phyloP scores from a whole-genome alignment of 2,113 vertebrate genomes.

The Lepidothrix coronata region DNA sequence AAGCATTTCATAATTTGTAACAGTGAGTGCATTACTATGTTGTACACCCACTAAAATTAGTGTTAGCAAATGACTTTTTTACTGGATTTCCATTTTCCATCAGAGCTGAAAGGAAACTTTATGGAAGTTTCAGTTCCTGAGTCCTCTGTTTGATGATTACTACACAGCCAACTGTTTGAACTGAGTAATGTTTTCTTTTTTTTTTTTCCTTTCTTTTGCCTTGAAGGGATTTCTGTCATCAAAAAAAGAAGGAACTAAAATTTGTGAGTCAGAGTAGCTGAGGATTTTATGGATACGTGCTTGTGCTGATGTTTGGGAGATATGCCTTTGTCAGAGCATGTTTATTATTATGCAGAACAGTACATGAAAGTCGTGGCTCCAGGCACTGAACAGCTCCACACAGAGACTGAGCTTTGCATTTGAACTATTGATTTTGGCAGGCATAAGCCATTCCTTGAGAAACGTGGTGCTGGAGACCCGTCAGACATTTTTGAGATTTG shows the following conservation, averaged over 20 bases:
- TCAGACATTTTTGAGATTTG: not conserved
- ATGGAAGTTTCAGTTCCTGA: not conserved
- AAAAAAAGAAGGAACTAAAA: not conserved
- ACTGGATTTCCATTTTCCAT: not conserved
- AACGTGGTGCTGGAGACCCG: not conserved
- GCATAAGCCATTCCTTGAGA: not conserved
- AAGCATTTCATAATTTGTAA: not conserved
- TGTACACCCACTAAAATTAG: not conserved
- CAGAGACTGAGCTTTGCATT: not conserved
- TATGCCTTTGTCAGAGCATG: not conserved
- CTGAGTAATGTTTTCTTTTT: not conserved
- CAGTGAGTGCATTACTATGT: not conserved
- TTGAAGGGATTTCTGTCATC: not conserved
- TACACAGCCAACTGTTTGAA: not conserved
- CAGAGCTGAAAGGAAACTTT: slow-evolving; percentile 3
- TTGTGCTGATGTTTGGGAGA: not conserved
- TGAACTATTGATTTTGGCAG: not conserved
- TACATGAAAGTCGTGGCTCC: slow-evolving; percentile 1
- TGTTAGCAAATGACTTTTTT: not conserved
- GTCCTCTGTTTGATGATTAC: not conserved
- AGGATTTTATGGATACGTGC: not conserved
- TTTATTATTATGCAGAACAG: not conserved
- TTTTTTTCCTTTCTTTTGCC: not conserved
- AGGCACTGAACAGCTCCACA: not conserved
- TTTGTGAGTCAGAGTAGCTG: not conserved